Base-by-base conservation (phyloP, 92 coral and sea anemone species). In the Virgularia gustaviana region DNA sequence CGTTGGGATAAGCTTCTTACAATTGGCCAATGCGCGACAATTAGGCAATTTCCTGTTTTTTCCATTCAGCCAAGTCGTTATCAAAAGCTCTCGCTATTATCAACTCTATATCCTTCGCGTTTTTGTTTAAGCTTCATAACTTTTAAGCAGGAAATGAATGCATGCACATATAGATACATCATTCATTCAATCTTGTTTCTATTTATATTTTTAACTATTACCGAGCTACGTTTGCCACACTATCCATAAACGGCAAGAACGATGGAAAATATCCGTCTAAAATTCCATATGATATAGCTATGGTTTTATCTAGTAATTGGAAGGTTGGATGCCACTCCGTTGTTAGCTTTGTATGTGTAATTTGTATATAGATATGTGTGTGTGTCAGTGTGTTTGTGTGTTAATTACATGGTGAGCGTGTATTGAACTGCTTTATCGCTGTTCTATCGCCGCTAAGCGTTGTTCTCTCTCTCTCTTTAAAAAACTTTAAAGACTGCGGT, bases 11-110 rank as follows among this genome's bases (percentile, higher is more conserved):
- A 76, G 96, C 57, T 86, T 83, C 87, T 79, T 88, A 74, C 99
- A 89, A 94, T 94, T 94, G 99, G 99, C 85, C 87, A 61, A 81
- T 76, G 87, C 77, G 81, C 63, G 84, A 94, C 99, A 89, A 87
- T 86, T 89, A 91, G 77, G 72, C 99, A 94, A 87, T 94, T 94
- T 85, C 89, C 83, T 79, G 83, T 84, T 77, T 81, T 80, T 31
- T 31, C 20, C 16, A 35, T 23, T 33, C 37, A 49, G 33, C 37
- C 4, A 30, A 31, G 19, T 49, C 59, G 75, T 68, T 47, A 68
- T 68, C 59, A 68, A 67, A 49, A 61, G 33, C 29, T 60, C 28
- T 9, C 25, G 32, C 20, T 61, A 18, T 68, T 68, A 68, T 18
- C 32, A 28, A 44, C 32, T 66, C 3, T 22, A 27, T 24, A 68